A percentile compares a stretch with the other conserved stretches of the same genome.
These are phyloP conservation scores for Limenitis camilla DNA, from an alignment of 2,888 invertebrate genomes.

Conservation along the genomic window DNA sequence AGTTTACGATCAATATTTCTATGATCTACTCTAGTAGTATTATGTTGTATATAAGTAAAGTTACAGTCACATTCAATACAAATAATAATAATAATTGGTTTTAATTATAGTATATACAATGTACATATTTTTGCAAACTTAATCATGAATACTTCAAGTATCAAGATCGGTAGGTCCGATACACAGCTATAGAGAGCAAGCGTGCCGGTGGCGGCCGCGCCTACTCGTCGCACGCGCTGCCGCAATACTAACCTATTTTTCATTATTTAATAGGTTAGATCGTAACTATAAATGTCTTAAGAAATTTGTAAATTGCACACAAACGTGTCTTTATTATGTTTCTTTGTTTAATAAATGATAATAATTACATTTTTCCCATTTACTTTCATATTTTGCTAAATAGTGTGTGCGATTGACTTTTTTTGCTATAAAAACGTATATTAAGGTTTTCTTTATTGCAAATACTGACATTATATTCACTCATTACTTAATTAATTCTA, in stretches of 20 bases:
- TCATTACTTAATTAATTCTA: too few species aligned
- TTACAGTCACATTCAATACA: not conserved
- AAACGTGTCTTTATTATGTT: constrained; percentile 3
- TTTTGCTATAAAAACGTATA: too few species aligned
- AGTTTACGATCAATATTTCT: too few species aligned
- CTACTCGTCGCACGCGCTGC: constrained; percentile 45
- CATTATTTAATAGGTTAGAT: constrained; percentile 39
- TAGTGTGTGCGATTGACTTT: too few species aligned
- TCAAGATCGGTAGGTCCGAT: constrained; percentile 25
- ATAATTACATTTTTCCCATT: too few species aligned
- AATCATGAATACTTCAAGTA: constrained; percentile 16
- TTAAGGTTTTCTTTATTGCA: too few species aligned
- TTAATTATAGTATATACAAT: not conserved
- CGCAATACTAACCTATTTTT: constrained; percentile 37
- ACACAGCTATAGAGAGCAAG: constrained; percentile 33
- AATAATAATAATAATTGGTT: not conserved
- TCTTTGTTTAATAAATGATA: not conserved
- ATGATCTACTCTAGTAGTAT: too few species aligned
- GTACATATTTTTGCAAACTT: not conserved
- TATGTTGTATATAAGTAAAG: too few species aligned
- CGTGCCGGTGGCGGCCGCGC: constrained; percentile 47
- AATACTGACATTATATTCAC: too few species aligned
- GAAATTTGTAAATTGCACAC: constrained; percentile 19
- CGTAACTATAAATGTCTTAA: constrained; percentile 27
- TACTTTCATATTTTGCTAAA: too few species aligned